Evolutionary conservation across 2,113 vertebrate genomes (phyloP).

Genomic region (Eulacestoma nigropectus): DNA sequence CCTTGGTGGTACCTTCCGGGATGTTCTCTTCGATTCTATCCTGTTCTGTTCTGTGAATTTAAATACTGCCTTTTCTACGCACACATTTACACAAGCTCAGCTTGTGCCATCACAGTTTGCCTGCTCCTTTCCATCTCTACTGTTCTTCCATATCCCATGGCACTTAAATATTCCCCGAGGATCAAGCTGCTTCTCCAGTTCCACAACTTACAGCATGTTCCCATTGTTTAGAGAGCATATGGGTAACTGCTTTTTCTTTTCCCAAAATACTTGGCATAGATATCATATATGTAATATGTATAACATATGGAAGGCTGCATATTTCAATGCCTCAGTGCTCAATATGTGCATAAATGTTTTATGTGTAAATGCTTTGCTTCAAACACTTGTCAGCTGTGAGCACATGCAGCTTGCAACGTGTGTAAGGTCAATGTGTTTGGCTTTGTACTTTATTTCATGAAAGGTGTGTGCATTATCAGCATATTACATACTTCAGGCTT

Average conservation of each 20-base stretch:
- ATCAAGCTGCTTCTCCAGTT: background rate
- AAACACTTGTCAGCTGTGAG: background rate
- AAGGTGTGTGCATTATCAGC: background rate
- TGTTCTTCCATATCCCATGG: background rate
- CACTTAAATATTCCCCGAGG: fast-evolving
- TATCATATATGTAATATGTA: background rate
- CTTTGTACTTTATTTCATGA: background rate
- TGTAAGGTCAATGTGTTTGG: background rate
- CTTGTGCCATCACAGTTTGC: fast-evolving
- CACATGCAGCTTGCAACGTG: fast-evolving
- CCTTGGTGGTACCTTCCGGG: background rate
- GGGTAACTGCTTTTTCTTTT: background rate
- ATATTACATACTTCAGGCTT: background rate
- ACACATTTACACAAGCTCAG: fast-evolving
- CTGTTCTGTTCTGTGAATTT: background rate
- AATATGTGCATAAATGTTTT: background rate
- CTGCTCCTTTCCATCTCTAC: background rate
- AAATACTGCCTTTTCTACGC: background rate
- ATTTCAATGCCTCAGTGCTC: background rate
- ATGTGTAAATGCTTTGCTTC: background rate
- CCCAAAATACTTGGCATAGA: background rate
- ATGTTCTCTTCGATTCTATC: background rate
- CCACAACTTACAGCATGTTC: background rate
- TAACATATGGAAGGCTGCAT: background rate
- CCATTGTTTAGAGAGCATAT: background rate